These are phyloP conservation scores for Megalurothrips usitatus DNA, from an alignment of 2,888 invertebrate species.

Conservation along the genomic window DNA sequence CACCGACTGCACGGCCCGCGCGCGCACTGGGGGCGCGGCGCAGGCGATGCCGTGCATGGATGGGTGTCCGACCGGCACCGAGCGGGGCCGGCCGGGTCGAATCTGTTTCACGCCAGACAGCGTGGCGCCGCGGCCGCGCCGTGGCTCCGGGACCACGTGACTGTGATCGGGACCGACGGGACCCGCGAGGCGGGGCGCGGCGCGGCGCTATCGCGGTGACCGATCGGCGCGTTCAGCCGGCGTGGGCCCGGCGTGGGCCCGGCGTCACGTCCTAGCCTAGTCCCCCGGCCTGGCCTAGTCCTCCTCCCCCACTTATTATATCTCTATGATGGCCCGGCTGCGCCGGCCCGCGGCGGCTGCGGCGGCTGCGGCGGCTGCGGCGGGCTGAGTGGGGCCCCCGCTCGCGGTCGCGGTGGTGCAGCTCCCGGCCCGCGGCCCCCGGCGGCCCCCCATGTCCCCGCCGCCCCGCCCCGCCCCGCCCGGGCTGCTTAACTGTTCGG, in stretches of 20 bases:
- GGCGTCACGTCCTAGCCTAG: background rate
- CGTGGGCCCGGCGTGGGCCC: background rate
- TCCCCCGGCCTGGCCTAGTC: background rate
- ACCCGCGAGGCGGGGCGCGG: no score
- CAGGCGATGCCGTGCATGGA: no score
- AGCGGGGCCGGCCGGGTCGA: no score
- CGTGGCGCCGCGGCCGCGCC: no score
- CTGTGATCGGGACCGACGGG: no score
- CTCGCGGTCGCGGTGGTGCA: background rate
- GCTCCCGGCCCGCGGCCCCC: background rate
- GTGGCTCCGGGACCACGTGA: no score
- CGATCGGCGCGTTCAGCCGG: background rate
- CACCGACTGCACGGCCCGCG: no score
- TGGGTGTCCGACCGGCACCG: no score
- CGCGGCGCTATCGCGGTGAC: no score
- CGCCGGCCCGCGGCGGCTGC: background rate
- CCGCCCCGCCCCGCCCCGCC: background rate
- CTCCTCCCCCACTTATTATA: conserved; percentile 9
- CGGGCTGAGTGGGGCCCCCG: no score
- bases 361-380: background rate
- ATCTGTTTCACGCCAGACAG: no score
- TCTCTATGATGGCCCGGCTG: background rate
- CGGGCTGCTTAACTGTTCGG: background rate
- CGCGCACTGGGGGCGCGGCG: no score
- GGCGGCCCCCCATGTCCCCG: background rate